Evolutionary conservation across 2,888 invertebrate genomes (phyloP).

Genomic region (Papilio elwesi): DNA sequence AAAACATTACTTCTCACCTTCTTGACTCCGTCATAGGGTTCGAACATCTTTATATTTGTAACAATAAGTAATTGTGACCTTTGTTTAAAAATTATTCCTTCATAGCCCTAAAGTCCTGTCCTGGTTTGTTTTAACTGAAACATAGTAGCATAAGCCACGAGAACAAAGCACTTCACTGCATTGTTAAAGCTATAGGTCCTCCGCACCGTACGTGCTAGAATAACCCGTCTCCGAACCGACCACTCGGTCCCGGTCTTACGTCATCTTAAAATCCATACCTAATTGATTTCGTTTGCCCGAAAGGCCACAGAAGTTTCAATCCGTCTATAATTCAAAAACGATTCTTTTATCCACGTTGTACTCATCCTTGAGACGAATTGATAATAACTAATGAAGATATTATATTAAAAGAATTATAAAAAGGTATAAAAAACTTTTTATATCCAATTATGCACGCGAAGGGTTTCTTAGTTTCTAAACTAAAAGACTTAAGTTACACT

Average conservation of each 20-base stretch:
- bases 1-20: too few relatives aligned
- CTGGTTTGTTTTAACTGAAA: conserved; percentile 15
- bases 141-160: conserved; percentile 12
- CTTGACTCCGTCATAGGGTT: too few relatives aligned
- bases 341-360: conserved; percentile 21
- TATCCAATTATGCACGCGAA: conserved; percentile 31
- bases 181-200: conserved; percentile 10
- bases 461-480: conserved; percentile 34
- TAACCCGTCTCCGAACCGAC: conserved; percentile 51
- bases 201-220: conserved; percentile 49
- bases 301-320: conserved; percentile 29
- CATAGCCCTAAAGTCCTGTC: background rate
- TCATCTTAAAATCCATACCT: conserved; percentile 62
- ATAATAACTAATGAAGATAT: conserved; percentile 21
- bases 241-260: conserved; percentile 54
- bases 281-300: conserved; percentile 60
- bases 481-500: conserved; percentile 30
- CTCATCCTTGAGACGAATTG: conserved; percentile 27
- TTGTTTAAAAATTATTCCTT: too few relatives aligned
- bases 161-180: background rate
- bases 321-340: conserved; percentile 29
- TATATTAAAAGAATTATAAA: background rate
- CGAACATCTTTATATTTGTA: too few relatives aligned
- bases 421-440: conserved; percentile 2
- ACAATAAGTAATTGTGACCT: too few relatives aligned